A percentile compares a stretch with the other conserved stretches of the same genome.
phyloP scores from a whole-genome alignment of 1,140 invertebrate genomes.

The Drosophila kanapiae region DNA sequence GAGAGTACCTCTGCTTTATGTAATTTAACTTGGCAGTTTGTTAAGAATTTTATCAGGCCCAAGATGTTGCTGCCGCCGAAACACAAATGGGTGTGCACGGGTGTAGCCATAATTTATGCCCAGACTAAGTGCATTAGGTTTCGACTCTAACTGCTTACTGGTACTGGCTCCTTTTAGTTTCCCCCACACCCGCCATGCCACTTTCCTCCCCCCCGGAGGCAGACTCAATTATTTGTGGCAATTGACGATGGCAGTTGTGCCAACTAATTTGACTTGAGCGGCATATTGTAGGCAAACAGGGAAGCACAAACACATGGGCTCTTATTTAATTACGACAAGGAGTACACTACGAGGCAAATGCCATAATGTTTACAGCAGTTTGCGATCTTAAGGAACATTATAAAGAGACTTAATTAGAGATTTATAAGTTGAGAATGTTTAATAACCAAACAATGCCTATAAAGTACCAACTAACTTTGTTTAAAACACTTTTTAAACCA shows the following conservation, averaged over 20 bases:
- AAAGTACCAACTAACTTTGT: no score
- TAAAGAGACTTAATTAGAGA: not conserved
- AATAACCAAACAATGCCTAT: no score
- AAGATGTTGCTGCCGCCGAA: slow-evolving; percentile 29
- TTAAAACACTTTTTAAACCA: no score
- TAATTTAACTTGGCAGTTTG: slow-evolving; percentile 74
- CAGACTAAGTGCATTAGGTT: slow-evolving; percentile 77
- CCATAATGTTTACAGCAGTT: not conserved
- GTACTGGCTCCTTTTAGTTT: slow-evolving; percentile 43
- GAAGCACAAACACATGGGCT: slow-evolving; percentile 22
- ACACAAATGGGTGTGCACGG: slow-evolving; percentile 39
- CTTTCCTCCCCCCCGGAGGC: slow-evolving; percentile 43
- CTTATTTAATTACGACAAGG: slow-evolving; percentile 28
- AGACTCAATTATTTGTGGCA: slow-evolving; percentile 77
- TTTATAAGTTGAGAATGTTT: not conserved
- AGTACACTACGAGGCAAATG: slow-evolving; percentile 6
- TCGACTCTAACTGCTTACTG: slow-evolving; percentile 10
- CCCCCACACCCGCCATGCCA: not conserved
- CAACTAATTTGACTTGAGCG: slow-evolving; percentile 78
- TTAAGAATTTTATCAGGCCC: slow-evolving; percentile 75
- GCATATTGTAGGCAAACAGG: slow-evolving; percentile 52
- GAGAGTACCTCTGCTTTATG: slow-evolving; percentile 53
- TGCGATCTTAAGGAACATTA: not conserved
- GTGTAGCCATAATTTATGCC: slow-evolving; percentile 73
- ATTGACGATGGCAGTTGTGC: slow-evolving; percentile 66